Base-by-base conservation (phyloP, 1,140 invertebrate species). In the Trichogramma pretiosum region DNA sequence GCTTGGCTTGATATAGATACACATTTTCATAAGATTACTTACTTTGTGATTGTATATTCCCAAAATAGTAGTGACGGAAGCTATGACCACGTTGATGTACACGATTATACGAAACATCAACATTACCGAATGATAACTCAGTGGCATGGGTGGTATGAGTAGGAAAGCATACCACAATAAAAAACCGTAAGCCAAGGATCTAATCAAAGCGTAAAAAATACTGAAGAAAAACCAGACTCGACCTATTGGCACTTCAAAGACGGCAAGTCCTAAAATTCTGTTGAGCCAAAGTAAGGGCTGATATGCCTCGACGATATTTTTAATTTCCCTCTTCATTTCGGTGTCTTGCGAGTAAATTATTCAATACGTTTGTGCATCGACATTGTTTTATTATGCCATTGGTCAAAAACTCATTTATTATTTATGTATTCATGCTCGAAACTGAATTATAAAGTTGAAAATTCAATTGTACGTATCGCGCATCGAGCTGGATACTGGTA, bases 1-100 rank as follows among this genome's bases (percentile, higher is more conserved):
- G n/a, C n/a, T n/a, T n/a, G n/a, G n/a, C n/a, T n/a, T n/a, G n/a
- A n/a, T n/a, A n/a, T n/a, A n/a, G n/a, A n/a, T n/a, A n/a, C n/a
- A n/a, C n/a, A n/a, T n/a, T n/a, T n/a, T n/a, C n/a, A 3, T 14
- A 13, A 30, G 19, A 11, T 1, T 1, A 39, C 37, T 48, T 22
- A 50, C 48, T 30, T 45, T 44, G 16, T 44, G 45, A 10, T 34
- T 22, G 1, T 11, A 5, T 2, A 50, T 18, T 24, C 21, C 26
- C 21, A 50, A 33, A 10, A 39, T 3, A 5, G 41, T 45, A n/a
- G 48, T 44, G 1, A 45, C 26, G 18, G 14, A n/a, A 5, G 41
- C 41, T 9, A 50, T 44, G 5, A 33, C 13, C 5, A 48, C 11
- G 18, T 48, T 48, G 2, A 36, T 33, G 10, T 19, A 41, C 3